Evolutionary conservation across 2,113 vertebrate species (phyloP).

Genomic region (Archocentrus centrarchus): DNA sequence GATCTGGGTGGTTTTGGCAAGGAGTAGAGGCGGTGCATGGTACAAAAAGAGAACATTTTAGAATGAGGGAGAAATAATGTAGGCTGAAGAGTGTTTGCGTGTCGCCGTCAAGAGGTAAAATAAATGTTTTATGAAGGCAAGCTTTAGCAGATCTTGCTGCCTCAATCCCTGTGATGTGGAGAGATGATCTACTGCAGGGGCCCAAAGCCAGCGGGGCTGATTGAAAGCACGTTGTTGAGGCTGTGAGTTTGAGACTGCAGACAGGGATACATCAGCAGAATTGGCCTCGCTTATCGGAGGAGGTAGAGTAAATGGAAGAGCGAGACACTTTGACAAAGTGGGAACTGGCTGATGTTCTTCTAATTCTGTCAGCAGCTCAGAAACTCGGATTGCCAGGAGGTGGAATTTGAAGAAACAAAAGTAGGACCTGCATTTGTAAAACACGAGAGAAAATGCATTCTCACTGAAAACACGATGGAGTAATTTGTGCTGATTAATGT

Average conservation of each 20-base stretch:
- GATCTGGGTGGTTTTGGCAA: not conserved
- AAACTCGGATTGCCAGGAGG: not conserved
- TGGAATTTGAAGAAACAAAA: not conserved
- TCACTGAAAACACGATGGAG: not conserved
- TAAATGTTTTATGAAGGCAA: conserved; percentile 66
- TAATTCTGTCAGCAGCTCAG: conserved; percentile 39
- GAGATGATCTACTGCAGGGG: conserved; percentile 62
- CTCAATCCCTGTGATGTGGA: conserved; percentile 27
- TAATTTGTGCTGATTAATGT: conserved; percentile 25
- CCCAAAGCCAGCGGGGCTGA: conserved; percentile 35
- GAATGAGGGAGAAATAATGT: not conserved
- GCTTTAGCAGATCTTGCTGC: conserved; percentile 41
- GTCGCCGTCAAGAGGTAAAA: conserved; percentile 19
- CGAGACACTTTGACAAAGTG: conserved; percentile 31
- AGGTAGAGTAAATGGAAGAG: conserved; percentile 28
- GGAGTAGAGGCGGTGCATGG: not conserved
- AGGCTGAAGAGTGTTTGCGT: conserved; percentile 17
- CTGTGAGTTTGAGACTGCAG: conserved; percentile 43
- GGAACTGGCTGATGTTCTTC: conserved; percentile 10
- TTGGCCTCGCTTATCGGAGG: conserved; percentile 51
- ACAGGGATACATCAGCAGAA: conserved; percentile 56
- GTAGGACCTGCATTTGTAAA: not conserved
- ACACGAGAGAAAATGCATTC: not conserved
- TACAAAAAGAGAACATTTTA: not conserved
- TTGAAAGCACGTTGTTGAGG: conserved; percentile 40